A percentile compares a stretch with the other conserved stretches of the same genome.
phyloP scores from a whole-genome alignment of 2,888 invertebrate species.

The Gryllus longicercus region DNA sequence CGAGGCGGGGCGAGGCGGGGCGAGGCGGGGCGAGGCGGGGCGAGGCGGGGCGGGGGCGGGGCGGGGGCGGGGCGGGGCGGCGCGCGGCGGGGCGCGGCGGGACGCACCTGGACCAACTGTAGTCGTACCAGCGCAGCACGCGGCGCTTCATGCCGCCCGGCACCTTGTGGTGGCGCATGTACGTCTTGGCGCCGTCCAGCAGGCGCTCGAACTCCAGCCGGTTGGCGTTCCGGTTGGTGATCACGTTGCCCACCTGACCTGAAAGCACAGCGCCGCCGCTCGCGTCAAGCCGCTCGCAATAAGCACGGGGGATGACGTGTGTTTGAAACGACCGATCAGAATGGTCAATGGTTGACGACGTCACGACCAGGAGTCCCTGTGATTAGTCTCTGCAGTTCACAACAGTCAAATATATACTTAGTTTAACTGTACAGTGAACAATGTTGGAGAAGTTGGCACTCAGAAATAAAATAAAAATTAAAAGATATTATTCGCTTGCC shows the following conservation, averaged over 20 bases:
- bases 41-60: neutral
- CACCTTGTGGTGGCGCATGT: conserved; percentile 96
- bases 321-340: neutral
- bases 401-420: too few relatives aligned
- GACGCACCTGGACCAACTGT: conserved; percentile 81
- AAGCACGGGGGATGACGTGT: neutral
- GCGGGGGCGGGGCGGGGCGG: neutral
- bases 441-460: too few relatives aligned
- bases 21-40: too few relatives aligned
- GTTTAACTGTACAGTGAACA: too few relatives aligned
- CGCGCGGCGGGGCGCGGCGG: too few relatives aligned
- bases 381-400: too few relatives aligned
- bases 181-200: conserved; percentile 92
- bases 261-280: conserved; percentile 38
- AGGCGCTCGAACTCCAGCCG: conserved; percentile 91
- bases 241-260: conserved; percentile 96
- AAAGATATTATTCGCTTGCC: too few relatives aligned
- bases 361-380: too few relatives aligned
- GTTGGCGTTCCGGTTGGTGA: conserved; percentile 94
- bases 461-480: too few relatives aligned
- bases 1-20: neutral
- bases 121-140: conserved; percentile 95
- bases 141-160: conserved; percentile 95
- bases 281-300: too few relatives aligned
- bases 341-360: neutral